These are phyloP conservation scores for Copsychus sechellarum DNA, from an alignment of 2,113 vertebrate species.

Conservation along the genomic window DNA sequence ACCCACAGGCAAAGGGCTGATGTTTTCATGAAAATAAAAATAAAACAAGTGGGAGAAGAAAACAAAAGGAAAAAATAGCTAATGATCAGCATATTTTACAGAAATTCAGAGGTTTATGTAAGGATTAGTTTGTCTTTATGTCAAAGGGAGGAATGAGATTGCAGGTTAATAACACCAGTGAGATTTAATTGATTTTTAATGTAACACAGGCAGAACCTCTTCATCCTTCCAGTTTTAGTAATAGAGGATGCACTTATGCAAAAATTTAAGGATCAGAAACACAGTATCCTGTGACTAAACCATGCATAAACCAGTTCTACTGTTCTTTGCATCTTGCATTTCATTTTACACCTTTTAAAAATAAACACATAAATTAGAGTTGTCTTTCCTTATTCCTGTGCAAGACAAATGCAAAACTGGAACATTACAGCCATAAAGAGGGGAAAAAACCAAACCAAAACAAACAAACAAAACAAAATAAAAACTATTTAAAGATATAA, in stretches of 20 bases:
- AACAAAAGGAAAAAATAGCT: background rate
- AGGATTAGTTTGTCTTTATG: background rate
- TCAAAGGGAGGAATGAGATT: background rate
- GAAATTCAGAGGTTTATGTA: background rate
- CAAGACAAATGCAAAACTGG: background rate
- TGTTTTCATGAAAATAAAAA: background rate
- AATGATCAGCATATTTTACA: background rate
- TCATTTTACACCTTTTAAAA: background rate
- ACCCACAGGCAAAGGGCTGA: background rate
- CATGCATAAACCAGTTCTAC: background rate
- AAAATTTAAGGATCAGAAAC: background rate
- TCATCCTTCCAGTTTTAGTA: background rate
- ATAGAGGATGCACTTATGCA: background rate
- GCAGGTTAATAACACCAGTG: background rate
- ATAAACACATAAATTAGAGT: background rate
- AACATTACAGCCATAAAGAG: background rate
- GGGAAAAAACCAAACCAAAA: accelerated
- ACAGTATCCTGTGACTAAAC: background rate
- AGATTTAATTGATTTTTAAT: background rate
- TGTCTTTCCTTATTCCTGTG: background rate
- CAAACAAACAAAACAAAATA: background rate
- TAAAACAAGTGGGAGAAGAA: background rate
- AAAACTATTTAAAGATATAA: background rate
- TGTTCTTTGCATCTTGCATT: background rate
- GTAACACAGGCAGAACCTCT: background rate